phyloP scores from a whole-genome alignment of 2,888 invertebrate species.

The Pomacea canaliculata region DNA sequence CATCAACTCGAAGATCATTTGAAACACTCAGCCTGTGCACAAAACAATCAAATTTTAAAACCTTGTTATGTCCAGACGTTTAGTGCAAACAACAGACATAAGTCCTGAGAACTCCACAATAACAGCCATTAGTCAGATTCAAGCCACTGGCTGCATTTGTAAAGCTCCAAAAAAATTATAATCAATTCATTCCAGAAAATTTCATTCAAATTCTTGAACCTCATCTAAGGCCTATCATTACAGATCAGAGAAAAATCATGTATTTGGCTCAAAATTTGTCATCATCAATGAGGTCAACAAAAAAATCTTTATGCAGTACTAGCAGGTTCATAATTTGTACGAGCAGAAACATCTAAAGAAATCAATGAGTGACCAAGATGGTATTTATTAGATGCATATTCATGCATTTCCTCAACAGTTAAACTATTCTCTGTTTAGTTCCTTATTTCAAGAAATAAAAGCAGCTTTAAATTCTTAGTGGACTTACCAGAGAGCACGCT shows the following conservation, averaged over 20 bases:
- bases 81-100: neutral
- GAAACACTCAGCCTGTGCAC: constrained; percentile 86
- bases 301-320: no score
- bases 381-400: no score
- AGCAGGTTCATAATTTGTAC: neutral
- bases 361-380: no score
- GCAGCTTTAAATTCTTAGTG: no score
- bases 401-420: no score
- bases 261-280: no score
- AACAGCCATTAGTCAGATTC: neutral
- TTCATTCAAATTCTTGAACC: neutral
- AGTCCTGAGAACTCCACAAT: no score
- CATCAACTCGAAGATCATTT: constrained; percentile 97
- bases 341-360: neutral
- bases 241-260: no score
- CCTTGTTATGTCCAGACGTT: neutral
- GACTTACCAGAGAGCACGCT: constrained; percentile 89
- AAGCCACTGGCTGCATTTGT: neutral
- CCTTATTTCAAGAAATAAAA: neutral
- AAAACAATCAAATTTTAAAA: neutral
- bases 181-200: neutral
- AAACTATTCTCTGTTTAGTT: no score
- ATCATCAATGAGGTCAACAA: no score
- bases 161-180: neutral
- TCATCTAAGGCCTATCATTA: no score